Evolutionary conservation across 1,140 invertebrate species (phyloP).

Genomic region (Drosophila sucinea): DNA sequence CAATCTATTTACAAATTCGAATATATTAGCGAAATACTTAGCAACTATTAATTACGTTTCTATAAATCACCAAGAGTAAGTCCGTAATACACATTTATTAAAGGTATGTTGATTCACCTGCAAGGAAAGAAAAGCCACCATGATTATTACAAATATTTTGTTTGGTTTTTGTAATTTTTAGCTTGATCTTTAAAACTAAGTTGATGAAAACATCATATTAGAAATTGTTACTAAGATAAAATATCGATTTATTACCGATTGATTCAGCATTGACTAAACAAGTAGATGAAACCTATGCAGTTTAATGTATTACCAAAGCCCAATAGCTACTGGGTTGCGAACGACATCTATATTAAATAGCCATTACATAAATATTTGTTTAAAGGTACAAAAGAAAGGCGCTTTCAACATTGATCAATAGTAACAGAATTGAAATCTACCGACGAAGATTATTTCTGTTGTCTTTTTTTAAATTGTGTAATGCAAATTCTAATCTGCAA

Average conservation of each 20-base stretch:
- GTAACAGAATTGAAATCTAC: too few species aligned
- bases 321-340: too few species aligned
- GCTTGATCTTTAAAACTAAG: background rate
- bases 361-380: too few species aligned
- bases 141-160: slow-evolving; percentile 19
- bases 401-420: too few species aligned
- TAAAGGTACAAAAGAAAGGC: too few species aligned
- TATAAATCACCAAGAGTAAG: slow-evolving; percentile 72
- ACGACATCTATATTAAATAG: too few species aligned
- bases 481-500: too few species aligned
- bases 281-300: too few species aligned
- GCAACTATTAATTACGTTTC: slow-evolving; percentile 63
- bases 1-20: slow-evolving; percentile 73
- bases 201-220: slow-evolving; percentile 2
- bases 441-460: too few species aligned
- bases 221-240: background rate
- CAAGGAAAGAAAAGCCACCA: slow-evolving; percentile 35
- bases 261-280: background rate
- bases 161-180: slow-evolving; percentile 11
- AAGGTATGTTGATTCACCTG: slow-evolving; percentile 77
- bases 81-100: slow-evolving; percentile 70
- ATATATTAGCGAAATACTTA: slow-evolving; percentile 72
- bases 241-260: slow-evolving; percentile 2
- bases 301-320: too few species aligned
- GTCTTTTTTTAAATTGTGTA: too few species aligned